A percentile compares a stretch with the other conserved stretches of the same genome.
Evolutionary conservation across 2,113 vertebrate genomes (phyloP).

Genomic region (Bolborhynchus lineola): DNA sequence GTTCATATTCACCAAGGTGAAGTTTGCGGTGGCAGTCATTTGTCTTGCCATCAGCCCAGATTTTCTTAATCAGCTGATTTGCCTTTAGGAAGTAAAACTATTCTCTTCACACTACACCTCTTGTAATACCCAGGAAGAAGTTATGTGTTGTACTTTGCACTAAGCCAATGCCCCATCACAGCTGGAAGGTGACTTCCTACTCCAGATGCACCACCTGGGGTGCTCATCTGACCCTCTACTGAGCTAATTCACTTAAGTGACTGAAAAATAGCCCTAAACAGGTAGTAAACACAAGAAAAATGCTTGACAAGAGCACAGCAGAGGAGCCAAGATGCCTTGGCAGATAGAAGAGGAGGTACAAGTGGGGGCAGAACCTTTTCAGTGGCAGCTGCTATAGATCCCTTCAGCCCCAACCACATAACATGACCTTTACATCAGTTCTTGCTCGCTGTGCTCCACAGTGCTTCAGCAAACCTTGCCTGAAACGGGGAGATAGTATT

Average conservation of each 20-base stretch:
- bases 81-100: background rate
- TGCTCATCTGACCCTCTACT: background rate
- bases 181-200: background rate
- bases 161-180: background rate
- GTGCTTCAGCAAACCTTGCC: background rate
- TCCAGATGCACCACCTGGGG: background rate
- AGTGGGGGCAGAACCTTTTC: background rate
- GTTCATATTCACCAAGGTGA: background rate
- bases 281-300: background rate
- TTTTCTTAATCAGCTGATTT: background rate
- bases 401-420: accelerated
- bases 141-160: accelerated
- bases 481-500: background rate
- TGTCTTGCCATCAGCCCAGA: background rate
- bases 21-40: background rate
- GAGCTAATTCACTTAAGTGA: background rate
- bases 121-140: background rate
- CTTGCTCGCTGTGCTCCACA: background rate
- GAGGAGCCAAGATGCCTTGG: background rate
- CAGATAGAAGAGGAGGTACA: background rate
- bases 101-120: background rate
- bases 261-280: background rate
- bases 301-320: background rate
- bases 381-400: background rate
- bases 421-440: background rate